Evolutionary conservation across 1,140 invertebrate genomes (phyloP), one percentile per base, ranked within the genome.

Genomic region (Potamilus streckersoni): DNA sequence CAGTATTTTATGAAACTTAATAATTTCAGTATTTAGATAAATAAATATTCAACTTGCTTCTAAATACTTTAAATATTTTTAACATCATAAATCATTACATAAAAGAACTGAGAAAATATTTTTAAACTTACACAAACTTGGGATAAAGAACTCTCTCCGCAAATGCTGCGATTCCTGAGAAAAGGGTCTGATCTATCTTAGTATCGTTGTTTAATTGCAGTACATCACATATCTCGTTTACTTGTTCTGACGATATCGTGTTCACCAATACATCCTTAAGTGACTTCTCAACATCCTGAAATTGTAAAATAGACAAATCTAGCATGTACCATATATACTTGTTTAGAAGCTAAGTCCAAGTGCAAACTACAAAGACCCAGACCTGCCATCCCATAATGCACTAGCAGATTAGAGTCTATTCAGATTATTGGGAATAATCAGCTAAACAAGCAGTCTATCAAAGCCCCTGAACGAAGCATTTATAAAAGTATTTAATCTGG

Each of bases 61-160:
- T 69, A 17, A 58, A 58, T 20, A 57, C 20, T 58, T 65, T 65
- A 49, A 57, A 57, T 19, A n/a, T 16, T 19, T 67, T 49, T 20
- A 16, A 67, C 17, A 31, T 17, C 19, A 27, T 23, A 27, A 20
- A 6, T 19, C 31, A 19, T 49, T 27, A 20, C 23, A 67, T 12
- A 23, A 67, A 31, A 19, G 4, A 6, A 49, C 15, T 67, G 8
- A 70, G 68, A 17, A 59, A 70, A 31, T 56, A 57, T 57, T 57
- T 72, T 8, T 13, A 65, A 65, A 85, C 83, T 80, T 81, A 88
- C 87, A 85, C 75, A 81, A 84, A 87, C 69, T 81, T 66, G 38
- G 81, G 82, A 69, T 87, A 88, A 4, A 87, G 81, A 27, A 87
- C 77, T 64, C 87, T 20, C 74, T 88, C 87, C 13, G 84, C 80